Evolutionary conservation across 2,888 invertebrate genomes (phyloP), one percentile per base, ranked within the genome.

Genomic region (Volucella inflata): DNA sequence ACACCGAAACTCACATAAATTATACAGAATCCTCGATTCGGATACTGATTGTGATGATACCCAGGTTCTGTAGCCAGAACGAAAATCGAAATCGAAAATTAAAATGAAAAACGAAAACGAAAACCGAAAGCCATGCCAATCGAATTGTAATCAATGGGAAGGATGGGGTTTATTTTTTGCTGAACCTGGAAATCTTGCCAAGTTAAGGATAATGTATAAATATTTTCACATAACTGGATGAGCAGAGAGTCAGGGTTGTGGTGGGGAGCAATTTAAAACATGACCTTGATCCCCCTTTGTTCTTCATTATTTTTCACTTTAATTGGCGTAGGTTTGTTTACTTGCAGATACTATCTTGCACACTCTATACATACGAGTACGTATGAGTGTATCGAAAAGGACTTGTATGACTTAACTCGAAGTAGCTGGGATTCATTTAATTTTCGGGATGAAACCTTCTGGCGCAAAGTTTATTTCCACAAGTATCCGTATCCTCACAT

Each of bases 241-340:
- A 14, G 48, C 38, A 48, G 50, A 2, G 44, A n/a, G 0, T 42
- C 14, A n/a, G 12, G 17, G 36, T 9, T 71, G 12, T 57, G 14
- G n/a, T 53, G 21, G 6, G 75, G 57, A 70, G 75, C 44, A 21
- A 53, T 65, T 59, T 81, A 67, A 65, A 30, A 30, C 12, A 16
- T 71, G 65, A 64, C 79, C 75, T 78, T 83, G 62, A 51, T 65
- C 42, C 65, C 42, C 65, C 14, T 80, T 42, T 44, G 53, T 59
- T 48, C 65, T 79, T 79, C 70, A 75, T 59, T 75, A 42, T 77
- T 53, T 64, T 46, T 68, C 53, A 42, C 38, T 30, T 71, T 82
- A 82, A 77, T 82, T 77, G 71, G 71, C 71, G 71, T 65, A 71
- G 57, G 64, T 75, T 42, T 68, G 40, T 44, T 64, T 81, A 77